These are phyloP conservation scores for Amphipoea oculea DNA, from an alignment of 2,888 invertebrate genomes.

Conservation along the genomic window DNA sequence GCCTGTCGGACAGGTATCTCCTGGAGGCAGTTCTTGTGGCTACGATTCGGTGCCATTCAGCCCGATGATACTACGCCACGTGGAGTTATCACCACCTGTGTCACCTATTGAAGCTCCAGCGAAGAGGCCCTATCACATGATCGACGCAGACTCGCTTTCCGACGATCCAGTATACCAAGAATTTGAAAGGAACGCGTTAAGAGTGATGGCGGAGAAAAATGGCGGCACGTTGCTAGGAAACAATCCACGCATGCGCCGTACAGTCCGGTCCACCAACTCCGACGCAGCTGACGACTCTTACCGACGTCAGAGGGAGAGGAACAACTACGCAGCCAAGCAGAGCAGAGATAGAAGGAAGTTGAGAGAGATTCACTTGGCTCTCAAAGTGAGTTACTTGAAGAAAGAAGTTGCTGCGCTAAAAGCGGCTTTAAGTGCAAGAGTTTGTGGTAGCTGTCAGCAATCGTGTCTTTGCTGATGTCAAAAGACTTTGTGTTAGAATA, in stretches of 20 bases:
- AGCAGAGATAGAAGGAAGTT: conserved; percentile 97
- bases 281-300: conserved; percentile 94
- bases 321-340: conserved; percentile 98
- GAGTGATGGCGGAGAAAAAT: conserved; percentile 91
- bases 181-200: conserved; percentile 92
- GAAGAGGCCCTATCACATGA: conserved; percentile 58
- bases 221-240: conserved; percentile 88
- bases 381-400: conserved; percentile 94
- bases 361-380: conserved; percentile 97
- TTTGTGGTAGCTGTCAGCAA: conserved; percentile 72
- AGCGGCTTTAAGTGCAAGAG: conserved; percentile 68
- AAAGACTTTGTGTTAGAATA: conserved; percentile 2
- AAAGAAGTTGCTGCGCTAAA: conserved; percentile 77
- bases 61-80: conserved; percentile 48
- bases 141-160: conserved; percentile 72
- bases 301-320: conserved; percentile 96
- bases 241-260: conserved; percentile 93
- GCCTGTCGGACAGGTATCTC: conserved; percentile 69
- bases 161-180: conserved; percentile 91
- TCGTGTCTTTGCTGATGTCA: conserved; percentile 58
- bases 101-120: conserved; percentile 58
- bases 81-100: conserved; percentile 69
- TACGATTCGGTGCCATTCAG: conserved; percentile 61
- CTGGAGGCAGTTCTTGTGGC: conserved; percentile 68
- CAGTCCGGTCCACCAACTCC: conserved; percentile 73